Evolutionary conservation across 1,140 invertebrate genomes (phyloP).

Genomic region (Penaeus japonicus): DNA sequence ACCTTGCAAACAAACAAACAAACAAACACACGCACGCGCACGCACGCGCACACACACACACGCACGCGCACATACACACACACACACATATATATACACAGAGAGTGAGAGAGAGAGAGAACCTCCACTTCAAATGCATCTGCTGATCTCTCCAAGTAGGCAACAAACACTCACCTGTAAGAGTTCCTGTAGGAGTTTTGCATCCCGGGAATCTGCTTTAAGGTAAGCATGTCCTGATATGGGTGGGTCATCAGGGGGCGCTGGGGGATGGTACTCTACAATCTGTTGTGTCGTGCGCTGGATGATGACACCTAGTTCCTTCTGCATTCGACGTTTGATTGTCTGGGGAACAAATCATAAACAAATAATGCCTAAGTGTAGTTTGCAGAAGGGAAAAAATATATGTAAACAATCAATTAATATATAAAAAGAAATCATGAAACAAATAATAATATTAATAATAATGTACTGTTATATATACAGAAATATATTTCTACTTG

Average conservation of each 20-base stretch:
- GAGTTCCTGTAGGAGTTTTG: constrained; percentile 62
- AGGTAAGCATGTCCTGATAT: constrained; percentile 57
- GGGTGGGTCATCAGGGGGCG: constrained; percentile 35
- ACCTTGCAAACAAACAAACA: no score
- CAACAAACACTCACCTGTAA: constrained; percentile 55
- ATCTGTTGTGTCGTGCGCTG: constrained; percentile 46
- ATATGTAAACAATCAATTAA: no score
- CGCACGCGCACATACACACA: no score
- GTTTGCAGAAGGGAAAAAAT: no score
- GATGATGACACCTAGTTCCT: constrained; percentile 41
- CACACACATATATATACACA: no score
- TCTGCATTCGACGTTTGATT: constrained; percentile 45
- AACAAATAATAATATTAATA: no score
- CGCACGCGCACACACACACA: background rate
- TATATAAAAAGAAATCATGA: no score
- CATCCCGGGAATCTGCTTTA: constrained; percentile 67
- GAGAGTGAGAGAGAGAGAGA: no score
- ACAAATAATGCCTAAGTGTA: no score
- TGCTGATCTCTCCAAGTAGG: background rate
- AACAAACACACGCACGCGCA: no score
- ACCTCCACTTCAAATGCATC: background rate
- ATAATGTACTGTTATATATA: no score
- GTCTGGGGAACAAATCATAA: constrained; percentile 8
- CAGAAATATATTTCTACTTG: no score
- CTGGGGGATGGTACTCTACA: constrained; percentile 42